Conservation (phyloP, 1,140 invertebrate species). For the Heliothis virescens region DNA sequence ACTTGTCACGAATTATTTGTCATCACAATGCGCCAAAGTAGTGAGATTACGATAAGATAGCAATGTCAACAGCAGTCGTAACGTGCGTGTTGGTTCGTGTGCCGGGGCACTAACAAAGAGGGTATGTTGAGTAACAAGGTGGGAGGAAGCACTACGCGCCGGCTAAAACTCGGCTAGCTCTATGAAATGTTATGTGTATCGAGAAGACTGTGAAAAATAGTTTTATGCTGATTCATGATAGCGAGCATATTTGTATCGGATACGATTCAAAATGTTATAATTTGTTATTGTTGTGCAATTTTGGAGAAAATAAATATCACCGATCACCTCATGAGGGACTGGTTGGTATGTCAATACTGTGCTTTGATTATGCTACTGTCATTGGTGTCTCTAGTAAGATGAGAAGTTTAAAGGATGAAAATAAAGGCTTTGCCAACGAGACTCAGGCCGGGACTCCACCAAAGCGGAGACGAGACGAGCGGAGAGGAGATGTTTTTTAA, state of each 20-base stretch:
- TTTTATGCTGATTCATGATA: no score
- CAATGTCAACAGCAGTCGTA: constrained; percentile 5
- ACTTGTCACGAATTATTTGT: constrained; percentile 20
- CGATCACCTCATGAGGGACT: no score
- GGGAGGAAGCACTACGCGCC: constrained; percentile 58
- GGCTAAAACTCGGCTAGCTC: constrained; percentile 26
- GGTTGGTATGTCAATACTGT: no score
- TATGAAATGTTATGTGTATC: constrained; percentile 17
- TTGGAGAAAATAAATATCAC: no score
- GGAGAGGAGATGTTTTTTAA: no score
- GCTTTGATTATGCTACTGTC: no score
- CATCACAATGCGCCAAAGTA: constrained; percentile 8
- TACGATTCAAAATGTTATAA: no score
- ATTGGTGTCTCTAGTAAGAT: background rate
- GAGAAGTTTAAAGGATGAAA: background rate
- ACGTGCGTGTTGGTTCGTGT: constrained; percentile 37
- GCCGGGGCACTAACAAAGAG: constrained; percentile 43
- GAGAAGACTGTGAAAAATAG: constrained; percentile 33
- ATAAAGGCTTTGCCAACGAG: no score
- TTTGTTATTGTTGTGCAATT: no score
- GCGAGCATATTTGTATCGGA: no score
- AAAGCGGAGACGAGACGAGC: no score
- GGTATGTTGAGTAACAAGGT: constrained; percentile 53
- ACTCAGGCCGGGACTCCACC: no score
- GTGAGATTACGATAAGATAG: constrained; percentile 29